Conservation (phyloP, 2,797 vertebrate genomes). For the Smutsia gigantea region DNA sequence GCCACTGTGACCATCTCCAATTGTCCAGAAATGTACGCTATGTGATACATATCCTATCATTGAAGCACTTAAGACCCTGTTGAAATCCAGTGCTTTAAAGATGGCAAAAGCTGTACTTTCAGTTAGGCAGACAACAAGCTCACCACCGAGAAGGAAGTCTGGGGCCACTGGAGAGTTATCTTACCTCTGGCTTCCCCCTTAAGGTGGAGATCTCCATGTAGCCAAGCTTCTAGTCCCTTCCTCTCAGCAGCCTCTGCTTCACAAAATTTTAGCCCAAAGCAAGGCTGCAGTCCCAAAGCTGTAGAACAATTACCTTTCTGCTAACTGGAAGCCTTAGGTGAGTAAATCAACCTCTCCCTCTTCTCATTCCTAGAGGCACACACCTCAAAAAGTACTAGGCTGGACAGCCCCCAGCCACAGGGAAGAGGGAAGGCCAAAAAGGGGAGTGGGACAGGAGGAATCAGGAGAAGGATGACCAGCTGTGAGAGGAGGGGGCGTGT, state of each 20-base stretch:
- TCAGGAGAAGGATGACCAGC: not conserved
- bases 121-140: not conserved
- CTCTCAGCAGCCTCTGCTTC: not conserved
- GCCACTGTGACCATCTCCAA: not conserved
- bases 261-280: not conserved
- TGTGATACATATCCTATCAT: not conserved
- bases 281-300: not conserved
- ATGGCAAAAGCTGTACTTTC: not conserved
- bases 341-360: not conserved
- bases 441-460: not conserved
- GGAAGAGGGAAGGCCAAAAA: not conserved
- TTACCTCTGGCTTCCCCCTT: not conserved
- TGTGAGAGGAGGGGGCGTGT: not conserved
- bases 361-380: not conserved
- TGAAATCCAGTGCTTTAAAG: not conserved
- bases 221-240: not conserved
- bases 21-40: not conserved
- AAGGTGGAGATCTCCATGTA: not conserved
- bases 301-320: not conserved
- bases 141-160: not conserved
- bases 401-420: not conserved
- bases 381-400: not conserved
- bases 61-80: not conserved
- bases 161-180: not conserved
- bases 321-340: not conserved